Base-by-base conservation (phyloP, 2,888 invertebrate genomes). In the Drosophila pseudotalamancana region DNA sequence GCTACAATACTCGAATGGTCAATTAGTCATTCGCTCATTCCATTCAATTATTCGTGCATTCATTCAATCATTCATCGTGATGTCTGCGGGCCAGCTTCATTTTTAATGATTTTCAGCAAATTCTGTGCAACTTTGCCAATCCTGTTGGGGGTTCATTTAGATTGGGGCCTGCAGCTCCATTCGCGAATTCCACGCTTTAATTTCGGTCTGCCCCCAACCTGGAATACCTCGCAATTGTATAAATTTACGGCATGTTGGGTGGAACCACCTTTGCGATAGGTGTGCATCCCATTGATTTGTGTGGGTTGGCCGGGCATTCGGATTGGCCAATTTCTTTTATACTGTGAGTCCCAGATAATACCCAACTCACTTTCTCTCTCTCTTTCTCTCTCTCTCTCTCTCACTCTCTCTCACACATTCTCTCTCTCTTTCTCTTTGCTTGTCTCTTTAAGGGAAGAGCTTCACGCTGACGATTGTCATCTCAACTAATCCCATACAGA, bases 391-490 rank as follows among this genome's bases (percentile, higher is more conserved):
- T 8, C 9, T 65, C 74, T 9, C 11, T 19, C 23, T 34, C n/a
- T 34, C 14, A 34, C 12, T n/a, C 6, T 6, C 18, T 29, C 6
- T 4, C 9, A 11, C n/a, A 1, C 12, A n/a, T 21, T 40, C 11
- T 6, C 5, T 6, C 11, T 32, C 9, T 23, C 9, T 19, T 11
- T n/a, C 12, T 71, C 73, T 18, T 14, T 6, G 4, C 64, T 71
- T 6, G 5, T 18, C 37, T 34, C 9, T 82, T 93, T 92, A 94
- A 99, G 99, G 99, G 56, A 99, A 99, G 92, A 98, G 98, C 88
- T 99, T 99, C 92, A 97, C 97, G 35, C 92, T 99, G 90, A 98
- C 98, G 82, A 99, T 99, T 92, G 97, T 97, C 90, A 95, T 99
- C 89, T 96, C 97, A 76, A 97, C 98, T 61, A 94, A 95, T 46